Base-by-base conservation (phyloP, 1,140 invertebrate genomes). In the Drosophila pandora region DNA sequence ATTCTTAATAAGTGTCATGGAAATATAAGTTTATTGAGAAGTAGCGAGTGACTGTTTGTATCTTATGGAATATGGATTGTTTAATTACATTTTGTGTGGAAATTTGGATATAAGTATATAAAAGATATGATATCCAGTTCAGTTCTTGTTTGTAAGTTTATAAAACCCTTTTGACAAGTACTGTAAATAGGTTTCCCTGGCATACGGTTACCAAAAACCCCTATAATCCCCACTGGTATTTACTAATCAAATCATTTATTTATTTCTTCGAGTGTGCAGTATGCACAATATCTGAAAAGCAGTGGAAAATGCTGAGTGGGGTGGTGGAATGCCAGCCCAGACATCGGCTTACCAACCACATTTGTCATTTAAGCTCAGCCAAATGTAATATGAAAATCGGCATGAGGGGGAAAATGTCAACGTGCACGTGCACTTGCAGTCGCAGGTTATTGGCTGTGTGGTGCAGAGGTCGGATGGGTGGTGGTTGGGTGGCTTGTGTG, bases 351-450 rank as follows among this genome's bases (percentile, higher is more conserved):
- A 82, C 79, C 79, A 58, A 84, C 80, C 81, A 84, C 76, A 84
- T 84, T 84, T 84, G 81, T 84, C 80, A 84, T 84, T 84, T 84
- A 84, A 84, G 81, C 76, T 76, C 81, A 84, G 73, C 80, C 80
- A 84, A 84, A 84, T 84, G 81, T 84, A 84, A 84, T 84, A 84
- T 84, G 81, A 84, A 84, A 84, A 84, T 84, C 76, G 80, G 76
- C 76, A 79, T 84, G 79, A 79, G 71, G 76, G 80, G 61, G 61
- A 65, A 84, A 83, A 83, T 83, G 79, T 79, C 79, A 83, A 78
- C 79, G 79, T 82, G 74, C 77, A 81, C 71, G 47, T 81, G 60
- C 12, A 43, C 37, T 45, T 25, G 28, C 59, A 64, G 30, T 60
- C 52, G 41, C 17, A 49, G 37, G 41, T 43, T 43, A 43, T 43